These are phyloP conservation scores for Pycnonotus jocosus DNA, from an alignment of 2,113 vertebrate species.

Conservation along the genomic window DNA sequence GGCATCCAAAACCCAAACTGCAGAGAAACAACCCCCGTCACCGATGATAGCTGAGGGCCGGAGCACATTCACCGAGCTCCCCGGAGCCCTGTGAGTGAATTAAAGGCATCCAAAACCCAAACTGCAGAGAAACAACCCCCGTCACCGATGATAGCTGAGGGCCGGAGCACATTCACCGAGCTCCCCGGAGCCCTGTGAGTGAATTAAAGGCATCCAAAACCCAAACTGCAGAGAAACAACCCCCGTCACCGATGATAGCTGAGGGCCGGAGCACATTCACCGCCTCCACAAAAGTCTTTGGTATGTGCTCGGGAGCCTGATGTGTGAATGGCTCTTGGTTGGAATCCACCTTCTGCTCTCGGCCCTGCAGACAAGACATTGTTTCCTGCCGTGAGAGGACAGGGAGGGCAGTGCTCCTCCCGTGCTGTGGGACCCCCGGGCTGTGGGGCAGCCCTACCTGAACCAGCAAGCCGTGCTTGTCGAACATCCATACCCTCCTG, in stretches of 20 bases:
- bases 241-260: conserved; percentile 87
- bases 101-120: too few relatives aligned
- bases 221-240: fast-evolving
- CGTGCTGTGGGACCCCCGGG: fast-evolving
- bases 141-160: too few relatives aligned
- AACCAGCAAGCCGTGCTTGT: conserved; percentile 86
- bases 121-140: too few relatives aligned
- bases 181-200: fast-evolving
- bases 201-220: neutral
- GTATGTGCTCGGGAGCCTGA: conserved; percentile 69
- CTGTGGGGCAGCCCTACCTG: conserved; percentile 70
- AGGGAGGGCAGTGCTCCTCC: fast-evolving
- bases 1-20: too few relatives aligned
- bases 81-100: fast-evolving
- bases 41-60: too few relatives aligned
- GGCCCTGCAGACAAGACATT: conserved; percentile 66
- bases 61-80: too few relatives aligned
- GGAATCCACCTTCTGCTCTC: conserved; percentile 74
- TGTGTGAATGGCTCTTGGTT: conserved; percentile 89
- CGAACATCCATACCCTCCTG: conserved; percentile 91
- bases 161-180: too few relatives aligned
- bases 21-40: too few relatives aligned
- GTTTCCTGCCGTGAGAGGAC: neutral
- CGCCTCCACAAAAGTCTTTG: conserved; percentile 86
- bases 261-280: conserved; percentile 88